Base-by-base conservation (phyloP, 2,797 vertebrate species). In the Phalanger gymnotis region DNA sequence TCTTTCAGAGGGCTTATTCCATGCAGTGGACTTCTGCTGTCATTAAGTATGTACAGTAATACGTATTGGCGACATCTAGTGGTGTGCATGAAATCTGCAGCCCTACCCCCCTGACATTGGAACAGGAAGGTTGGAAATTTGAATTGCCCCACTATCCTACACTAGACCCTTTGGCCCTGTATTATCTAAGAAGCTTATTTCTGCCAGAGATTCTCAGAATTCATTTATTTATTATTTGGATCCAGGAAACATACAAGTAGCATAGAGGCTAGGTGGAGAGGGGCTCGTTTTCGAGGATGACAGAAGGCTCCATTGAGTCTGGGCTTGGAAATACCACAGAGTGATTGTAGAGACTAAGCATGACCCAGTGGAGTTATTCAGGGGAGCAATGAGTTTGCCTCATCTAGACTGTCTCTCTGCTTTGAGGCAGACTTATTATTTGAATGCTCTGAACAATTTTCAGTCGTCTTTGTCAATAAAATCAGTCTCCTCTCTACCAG, bases 401-500 rank as follows among this genome's bases (percentile, higher is more conserved):
- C 97, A 11, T 57, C 97, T 97, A 97, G 96, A 93, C 94, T 96
- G 96, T 96, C 96, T 96, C 96, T 96, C 95, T 93, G 95, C 96
- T 57, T 96, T 95, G 30, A 2, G 22, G 55, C 93, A 95, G 96
- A 93, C 95, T 94, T 96, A 92, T 95, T 96, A 92, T 95, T 96
- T 97, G 95, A 96, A 95, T 40, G 51, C 96, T 96, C 94, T 1
- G 54, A 57, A 93, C 96, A 94, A 92, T 97, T 96, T 97, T 96
- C 96, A 96, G 96, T 97, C 91, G 0, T 96, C 97, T 96, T 94
- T 95, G 97, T 96, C 96, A 97, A 96, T 97, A 95, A 97, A 97
- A 94, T 92, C 94, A 91, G 95, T 96, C 93, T 97, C 96, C 94
- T 95, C 94, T 96, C 93, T 94, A 94, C 94, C 51, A 93, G 54